Evolutionary conservation across 2,797 vertebrate genomes (phyloP).

Genomic region (Cichlasoma orientale): DNA sequence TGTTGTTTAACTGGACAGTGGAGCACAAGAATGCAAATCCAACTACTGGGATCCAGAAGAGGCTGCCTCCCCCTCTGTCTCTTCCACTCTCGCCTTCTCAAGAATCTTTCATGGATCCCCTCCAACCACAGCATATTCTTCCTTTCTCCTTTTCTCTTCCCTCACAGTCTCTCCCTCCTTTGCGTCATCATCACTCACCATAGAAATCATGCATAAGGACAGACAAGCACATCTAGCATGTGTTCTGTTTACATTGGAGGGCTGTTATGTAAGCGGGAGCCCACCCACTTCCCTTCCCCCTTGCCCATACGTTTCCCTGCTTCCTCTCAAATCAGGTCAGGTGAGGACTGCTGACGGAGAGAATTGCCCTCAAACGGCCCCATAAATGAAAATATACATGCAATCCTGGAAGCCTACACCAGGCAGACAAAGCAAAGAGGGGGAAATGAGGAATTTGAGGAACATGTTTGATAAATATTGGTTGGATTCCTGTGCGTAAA

Average conservation of each 20-base stretch:
- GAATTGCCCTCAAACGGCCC: constrained; percentile 25
- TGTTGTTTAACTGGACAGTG: constrained; percentile 29
- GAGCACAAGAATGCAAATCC: constrained; percentile 47
- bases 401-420: constrained; percentile 22
- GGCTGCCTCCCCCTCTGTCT: constrained; percentile 2
- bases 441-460: background rate
- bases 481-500: constrained; percentile 11
- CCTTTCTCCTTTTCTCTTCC: constrained; percentile 8
- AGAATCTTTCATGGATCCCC: constrained; percentile 39
- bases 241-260: constrained; percentile 62
- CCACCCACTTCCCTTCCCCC: constrained; percentile 23
- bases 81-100: constrained; percentile 11
- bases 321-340: constrained; percentile 72
- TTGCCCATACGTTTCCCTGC: constrained; percentile 62
- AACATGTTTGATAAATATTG: constrained; percentile 19
- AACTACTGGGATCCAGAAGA: constrained; percentile 24
- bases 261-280: constrained; percentile 74
- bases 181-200: constrained; percentile 6
- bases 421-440: background rate
- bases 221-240: constrained; percentile 29
- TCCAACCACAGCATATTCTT: constrained; percentile 34
- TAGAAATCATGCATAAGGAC: constrained; percentile 5
- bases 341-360: constrained; percentile 67
- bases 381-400: constrained; percentile 25
- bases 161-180: constrained; percentile 21